Evolutionary conservation across 2,888 invertebrate genomes (phyloP).

Genomic region (Brachyptera risi): DNA sequence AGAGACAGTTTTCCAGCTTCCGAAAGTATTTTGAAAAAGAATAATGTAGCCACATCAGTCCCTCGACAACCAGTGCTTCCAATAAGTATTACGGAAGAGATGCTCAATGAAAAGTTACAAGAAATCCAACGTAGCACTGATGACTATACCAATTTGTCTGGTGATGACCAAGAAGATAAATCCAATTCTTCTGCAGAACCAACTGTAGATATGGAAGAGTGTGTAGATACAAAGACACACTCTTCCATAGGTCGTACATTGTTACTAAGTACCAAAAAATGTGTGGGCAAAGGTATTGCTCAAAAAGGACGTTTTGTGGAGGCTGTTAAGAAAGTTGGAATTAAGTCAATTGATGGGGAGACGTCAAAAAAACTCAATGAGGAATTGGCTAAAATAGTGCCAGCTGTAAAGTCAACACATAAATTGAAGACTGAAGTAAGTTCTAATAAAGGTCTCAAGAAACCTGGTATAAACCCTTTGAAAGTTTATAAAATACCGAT

Average conservation of each 20-base stretch:
- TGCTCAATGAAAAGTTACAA: conserved; percentile 29
- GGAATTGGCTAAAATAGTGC: too few relatives aligned
- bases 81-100: background rate
- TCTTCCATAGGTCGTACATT: too few relatives aligned
- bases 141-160: background rate
- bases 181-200: conserved; percentile 3
- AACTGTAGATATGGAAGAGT: background rate
- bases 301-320: background rate
- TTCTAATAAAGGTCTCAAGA: too few relatives aligned
- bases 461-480: too few relatives aligned
- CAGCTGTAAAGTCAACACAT: too few relatives aligned
- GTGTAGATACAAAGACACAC: background rate
- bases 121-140: conserved; percentile 17
- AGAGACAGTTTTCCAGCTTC: background rate
- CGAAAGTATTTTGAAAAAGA: background rate
- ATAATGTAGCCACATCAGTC: background rate
- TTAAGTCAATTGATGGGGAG: too few relatives aligned
- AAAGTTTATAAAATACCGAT: too few relatives aligned
- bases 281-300: background rate
- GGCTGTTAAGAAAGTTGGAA: background rate
- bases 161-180: conserved; percentile 1
- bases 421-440: background rate
- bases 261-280: background rate
- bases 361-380: too few relatives aligned
- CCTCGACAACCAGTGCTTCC: background rate